phyloP scores from a whole-genome alignment of 1,140 invertebrate genomes.

The Sarcophaga bullata region DNA sequence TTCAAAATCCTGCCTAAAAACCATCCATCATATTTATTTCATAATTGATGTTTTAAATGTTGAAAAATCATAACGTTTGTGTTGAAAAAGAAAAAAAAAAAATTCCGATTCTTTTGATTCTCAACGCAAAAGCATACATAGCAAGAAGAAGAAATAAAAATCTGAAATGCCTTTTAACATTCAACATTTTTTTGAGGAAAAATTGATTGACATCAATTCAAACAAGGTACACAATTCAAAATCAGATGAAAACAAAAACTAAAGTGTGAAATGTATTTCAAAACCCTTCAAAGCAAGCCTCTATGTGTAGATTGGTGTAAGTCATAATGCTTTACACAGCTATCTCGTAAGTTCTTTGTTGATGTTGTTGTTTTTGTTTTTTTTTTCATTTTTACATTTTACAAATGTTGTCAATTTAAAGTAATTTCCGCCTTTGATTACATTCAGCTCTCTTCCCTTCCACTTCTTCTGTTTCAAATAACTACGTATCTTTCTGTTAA shows the following conservation, averaged over 20 bases:
- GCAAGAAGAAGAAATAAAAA: neutral
- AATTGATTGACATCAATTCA: constrained; percentile 28
- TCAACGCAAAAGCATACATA: neutral
- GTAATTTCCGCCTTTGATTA: constrained; percentile 40
- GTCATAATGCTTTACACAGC: too few species aligned
- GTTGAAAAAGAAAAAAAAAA: neutral
- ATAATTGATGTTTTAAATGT: constrained; percentile 34
- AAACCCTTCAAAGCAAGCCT: neutral
- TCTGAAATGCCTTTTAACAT: neutral
- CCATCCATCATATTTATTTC: constrained; percentile 32
- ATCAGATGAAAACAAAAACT: neutral
- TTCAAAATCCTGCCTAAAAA: neutral
- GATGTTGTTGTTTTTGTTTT: neutral
- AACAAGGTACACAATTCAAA: neutral
- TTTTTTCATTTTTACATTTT: neutral
- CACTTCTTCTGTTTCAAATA: neutral
- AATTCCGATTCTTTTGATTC: neutral
- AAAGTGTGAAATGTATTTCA: constrained; percentile 33
- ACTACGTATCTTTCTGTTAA: neutral
- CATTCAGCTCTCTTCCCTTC: neutral
- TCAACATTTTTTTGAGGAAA: neutral
- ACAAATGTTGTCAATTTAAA: constrained; percentile 41
- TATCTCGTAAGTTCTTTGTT: neutral
- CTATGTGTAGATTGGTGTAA: neutral
- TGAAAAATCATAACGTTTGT: neutral